Percentiles rank a stretch among this genome's conserved stretches.
phyloP scores from a whole-genome alignment of 2,113 vertebrate genomes.

The Polyodon spathula region DNA sequence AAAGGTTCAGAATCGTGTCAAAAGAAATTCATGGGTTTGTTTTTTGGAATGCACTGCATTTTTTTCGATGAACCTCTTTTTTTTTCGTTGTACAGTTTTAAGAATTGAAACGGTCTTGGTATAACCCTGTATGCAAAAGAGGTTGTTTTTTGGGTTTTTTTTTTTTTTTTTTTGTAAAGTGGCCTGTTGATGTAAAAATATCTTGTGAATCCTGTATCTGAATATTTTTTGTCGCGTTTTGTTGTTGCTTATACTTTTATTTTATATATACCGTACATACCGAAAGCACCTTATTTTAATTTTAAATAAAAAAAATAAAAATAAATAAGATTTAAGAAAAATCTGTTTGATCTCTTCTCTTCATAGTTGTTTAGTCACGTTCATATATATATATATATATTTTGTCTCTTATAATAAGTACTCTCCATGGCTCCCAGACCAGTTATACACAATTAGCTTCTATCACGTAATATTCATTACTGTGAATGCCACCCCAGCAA shows the following conservation, averaged over 20 bases:
- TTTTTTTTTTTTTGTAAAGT: constrained; percentile 58
- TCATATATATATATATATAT: no score
- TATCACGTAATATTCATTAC: background rate
- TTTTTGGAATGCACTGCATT: no score
- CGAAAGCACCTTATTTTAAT: constrained; percentile 70
- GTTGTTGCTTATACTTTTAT: constrained; percentile 56
- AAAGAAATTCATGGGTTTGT: no score
- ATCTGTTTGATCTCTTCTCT: background rate
- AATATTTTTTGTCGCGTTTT: constrained; percentile 41
- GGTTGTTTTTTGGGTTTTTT: no score
- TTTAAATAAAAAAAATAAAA: constrained; percentile 60
- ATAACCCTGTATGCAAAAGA: constrained; percentile 50
- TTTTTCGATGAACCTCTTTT: no score
- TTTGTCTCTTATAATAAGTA: no score
- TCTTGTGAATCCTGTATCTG: constrained; percentile 51
- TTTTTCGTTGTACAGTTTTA: constrained; percentile 28
- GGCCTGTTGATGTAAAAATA: constrained; percentile 59
- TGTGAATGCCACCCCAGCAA: background rate
- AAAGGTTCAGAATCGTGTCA: no score
- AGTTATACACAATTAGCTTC: no score
- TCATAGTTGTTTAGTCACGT: background rate
- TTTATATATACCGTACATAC: constrained; percentile 65
- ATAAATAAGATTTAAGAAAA: constrained; percentile 18
- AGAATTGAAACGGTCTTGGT: constrained; percentile 37
- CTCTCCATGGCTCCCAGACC: no score